A percentile compares a stretch with the other conserved stretches of the same genome.
Evolutionary conservation across 2,797 vertebrate species (phyloP).

Genomic region (Onychomys leucogaster): DNA sequence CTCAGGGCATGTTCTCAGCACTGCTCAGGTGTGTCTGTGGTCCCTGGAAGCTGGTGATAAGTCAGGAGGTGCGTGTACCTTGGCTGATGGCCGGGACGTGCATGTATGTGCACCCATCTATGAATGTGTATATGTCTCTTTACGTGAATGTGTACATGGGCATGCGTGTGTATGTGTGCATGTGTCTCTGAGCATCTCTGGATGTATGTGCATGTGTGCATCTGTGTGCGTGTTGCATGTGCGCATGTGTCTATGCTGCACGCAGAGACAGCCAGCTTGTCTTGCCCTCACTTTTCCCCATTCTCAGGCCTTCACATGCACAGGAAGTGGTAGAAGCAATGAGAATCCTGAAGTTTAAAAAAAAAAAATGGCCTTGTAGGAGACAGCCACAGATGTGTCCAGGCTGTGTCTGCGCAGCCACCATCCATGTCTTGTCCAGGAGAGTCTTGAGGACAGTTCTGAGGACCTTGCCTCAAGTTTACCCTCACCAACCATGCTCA

Average conservation of each 20-base stretch:
- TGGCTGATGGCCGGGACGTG: background rate
- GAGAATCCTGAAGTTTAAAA: fast-evolving
- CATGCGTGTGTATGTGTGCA: background rate
- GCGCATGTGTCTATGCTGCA: background rate
- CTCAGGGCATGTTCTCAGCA: background rate
- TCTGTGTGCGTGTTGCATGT: background rate
- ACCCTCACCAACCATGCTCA: fast-evolving
- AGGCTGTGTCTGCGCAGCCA: fast-evolving
- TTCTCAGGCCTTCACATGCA: fast-evolving
- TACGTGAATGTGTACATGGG: fast-evolving
- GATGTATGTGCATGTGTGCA: background rate
- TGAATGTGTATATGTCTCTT: background rate
- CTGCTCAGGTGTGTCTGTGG: background rate
- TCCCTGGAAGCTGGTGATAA: fast-evolving
- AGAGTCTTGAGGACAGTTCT: background rate
- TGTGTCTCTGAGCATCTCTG: background rate
- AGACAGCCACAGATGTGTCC: fast-evolving
- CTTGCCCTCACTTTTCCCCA: fast-evolving
- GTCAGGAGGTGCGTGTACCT: background rate
- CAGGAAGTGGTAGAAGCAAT: fast-evolving
- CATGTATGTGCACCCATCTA: background rate
- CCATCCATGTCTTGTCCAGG: fast-evolving
- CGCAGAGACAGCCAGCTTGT: background rate
- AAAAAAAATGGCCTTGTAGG: too few relatives aligned
- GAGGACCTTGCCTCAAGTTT: background rate